Base-by-base conservation (phyloP, 2,113 vertebrate genomes). In the Cacatua alba region DNA sequence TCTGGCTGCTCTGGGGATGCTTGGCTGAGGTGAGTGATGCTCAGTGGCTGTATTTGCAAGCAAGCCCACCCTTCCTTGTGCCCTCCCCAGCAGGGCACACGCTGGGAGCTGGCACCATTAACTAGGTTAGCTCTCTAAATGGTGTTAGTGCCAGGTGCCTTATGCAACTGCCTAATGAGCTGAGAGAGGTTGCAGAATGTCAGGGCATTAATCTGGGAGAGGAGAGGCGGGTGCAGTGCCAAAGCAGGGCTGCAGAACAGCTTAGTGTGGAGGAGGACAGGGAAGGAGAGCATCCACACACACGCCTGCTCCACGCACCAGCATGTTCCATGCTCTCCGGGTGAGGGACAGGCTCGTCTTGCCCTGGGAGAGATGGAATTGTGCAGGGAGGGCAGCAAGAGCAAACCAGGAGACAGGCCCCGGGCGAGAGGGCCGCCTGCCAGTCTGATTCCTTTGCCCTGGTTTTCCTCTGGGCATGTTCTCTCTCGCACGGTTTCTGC, bases 141-240 rank as follows among this genome's bases (percentile, higher is more conserved):
- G 72, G 90, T 72, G 62, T 91, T 93, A 86, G 74, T 37, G 69
- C 94, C 16, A 81, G 74, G 57, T 16, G 57, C 28, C 31, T 97
- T 96, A 96, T 2, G 91, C 92, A 96, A 96, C 83, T 24, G 86
- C 94, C 67, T 96, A 96, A 97, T 95, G 94, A 96, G 94, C 93
- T 96, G 96, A 97, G 94, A 88, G 97, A 93, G 90, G 95, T 85
- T 96, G 95, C 91, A 91, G 91, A 96, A 95, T 91, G 96, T 96
- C 96, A 96, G 9, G 1, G 83, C 88, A 29, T 93, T 96, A 96
- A 97, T 95, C 95, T 88, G 88, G 77, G 94, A 82, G 90, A 88
- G 85, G 55, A 91, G 95, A 92, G 94, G 85, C 1, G 85, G 76
- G 53, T 70, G 86, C 77, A 82, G 82, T 17, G 46, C 85, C 8